A percentile compares a stretch with the other conserved stretches of the same genome.
phyloP scores from a whole-genome alignment of 2,797 vertebrate species.

The Psittacula derbiana region DNA sequence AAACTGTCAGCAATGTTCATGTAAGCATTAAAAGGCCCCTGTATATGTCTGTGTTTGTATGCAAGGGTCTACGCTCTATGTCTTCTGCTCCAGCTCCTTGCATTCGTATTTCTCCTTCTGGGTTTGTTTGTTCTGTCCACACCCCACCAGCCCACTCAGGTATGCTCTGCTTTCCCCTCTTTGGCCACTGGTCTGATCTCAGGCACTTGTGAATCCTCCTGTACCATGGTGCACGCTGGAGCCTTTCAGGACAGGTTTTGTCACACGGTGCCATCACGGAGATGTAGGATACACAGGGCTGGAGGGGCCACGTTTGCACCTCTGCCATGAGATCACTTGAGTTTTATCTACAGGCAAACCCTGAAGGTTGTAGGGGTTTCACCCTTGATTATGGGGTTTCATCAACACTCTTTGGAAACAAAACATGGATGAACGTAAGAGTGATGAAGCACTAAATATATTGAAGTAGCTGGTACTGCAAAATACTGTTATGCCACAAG shows the following conservation, averaged over 20 bases:
- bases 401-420: neutral
- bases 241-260: neutral
- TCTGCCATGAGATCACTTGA: neutral
- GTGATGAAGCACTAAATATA: neutral
- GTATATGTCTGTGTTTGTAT: neutral
- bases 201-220: neutral
- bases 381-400: neutral
- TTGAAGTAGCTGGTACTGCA: neutral
- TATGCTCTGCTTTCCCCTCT: neutral
- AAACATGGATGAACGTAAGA: neutral
- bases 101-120: neutral
- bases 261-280: accelerated
- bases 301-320: neutral
- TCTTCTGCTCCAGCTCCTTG: neutral
- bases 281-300: accelerated
- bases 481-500: neutral
- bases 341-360: neutral
- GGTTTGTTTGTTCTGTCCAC: neutral
- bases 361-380: neutral
- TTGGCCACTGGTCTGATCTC: neutral
- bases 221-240: accelerated
- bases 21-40: neutral
- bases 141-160: neutral
- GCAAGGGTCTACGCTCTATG: neutral
- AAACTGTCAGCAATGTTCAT: neutral